phyloP scores from a whole-genome alignment of 2,113 vertebrate genomes.

The Caranx melampygus region DNA sequence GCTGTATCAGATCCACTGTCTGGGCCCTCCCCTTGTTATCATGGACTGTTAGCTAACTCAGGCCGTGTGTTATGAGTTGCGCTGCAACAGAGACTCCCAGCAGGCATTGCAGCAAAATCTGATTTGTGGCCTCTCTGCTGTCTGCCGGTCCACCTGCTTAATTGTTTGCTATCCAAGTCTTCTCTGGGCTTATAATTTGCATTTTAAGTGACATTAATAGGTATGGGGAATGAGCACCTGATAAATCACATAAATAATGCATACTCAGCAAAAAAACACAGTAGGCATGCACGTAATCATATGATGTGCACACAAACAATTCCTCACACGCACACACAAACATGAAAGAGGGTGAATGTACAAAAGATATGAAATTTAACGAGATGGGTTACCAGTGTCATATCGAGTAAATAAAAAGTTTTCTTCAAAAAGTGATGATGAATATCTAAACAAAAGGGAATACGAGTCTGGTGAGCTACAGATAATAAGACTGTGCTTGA shows the following conservation, averaged over 20 bases:
- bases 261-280: slow-evolving; percentile 59
- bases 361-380: slow-evolving; percentile 15
- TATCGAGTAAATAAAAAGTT: slow-evolving; percentile 41
- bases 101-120: slow-evolving; percentile 73
- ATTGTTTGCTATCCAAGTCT: slow-evolving; percentile 63
- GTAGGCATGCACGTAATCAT: slow-evolving; percentile 14
- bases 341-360: neutral
- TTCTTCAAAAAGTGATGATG: slow-evolving; percentile 33
- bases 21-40: slow-evolving; percentile 74
- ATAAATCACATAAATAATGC: slow-evolving; percentile 71
- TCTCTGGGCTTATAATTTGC: slow-evolving; percentile 79
- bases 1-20: slow-evolving; percentile 70
- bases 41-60: slow-evolving; percentile 63
- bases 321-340: neutral
- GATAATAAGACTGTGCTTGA: slow-evolving; percentile 2
- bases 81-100: slow-evolving; percentile 68
- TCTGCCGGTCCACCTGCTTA: slow-evolving; percentile 69
- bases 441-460: slow-evolving; percentile 38
- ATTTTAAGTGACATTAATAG: slow-evolving; percentile 81
- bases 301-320: slow-evolving; percentile 37
- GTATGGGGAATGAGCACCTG: slow-evolving; percentile 60
- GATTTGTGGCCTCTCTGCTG: slow-evolving; percentile 68
- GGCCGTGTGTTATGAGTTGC: slow-evolving; percentile 56
- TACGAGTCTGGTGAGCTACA: neutral
- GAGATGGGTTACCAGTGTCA: slow-evolving; percentile 10